A percentile compares a stretch with the other conserved stretches of the same genome.
These are phyloP conservation scores for Neoitamus cyanurus DNA, from an alignment of 2,888 invertebrate species.

Conservation along the genomic window DNA sequence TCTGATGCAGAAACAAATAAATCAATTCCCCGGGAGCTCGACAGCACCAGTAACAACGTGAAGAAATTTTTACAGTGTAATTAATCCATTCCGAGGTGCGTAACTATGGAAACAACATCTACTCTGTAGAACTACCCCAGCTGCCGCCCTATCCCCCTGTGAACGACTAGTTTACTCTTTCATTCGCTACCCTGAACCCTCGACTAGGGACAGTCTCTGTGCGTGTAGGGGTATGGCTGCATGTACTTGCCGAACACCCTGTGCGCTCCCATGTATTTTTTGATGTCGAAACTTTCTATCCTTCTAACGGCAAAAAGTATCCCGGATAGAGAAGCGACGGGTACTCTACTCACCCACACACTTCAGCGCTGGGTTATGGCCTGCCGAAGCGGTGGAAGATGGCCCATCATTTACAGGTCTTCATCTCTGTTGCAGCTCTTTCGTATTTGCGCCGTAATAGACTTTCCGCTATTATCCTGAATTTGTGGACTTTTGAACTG, in stretches of 20 bases:
- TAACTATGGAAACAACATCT: constrained; percentile 51
- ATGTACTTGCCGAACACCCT: constrained; percentile 18
- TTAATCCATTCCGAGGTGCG: constrained; percentile 51
- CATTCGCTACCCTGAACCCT: not conserved
- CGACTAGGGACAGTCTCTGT: not conserved
- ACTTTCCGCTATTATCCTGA: constrained; percentile 31
- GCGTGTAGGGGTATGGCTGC: constrained; percentile 19
- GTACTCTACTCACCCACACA: not conserved
- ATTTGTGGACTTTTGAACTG: constrained; percentile 28
- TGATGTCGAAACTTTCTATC: constrained; percentile 24
- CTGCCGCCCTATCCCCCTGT: not conserved
- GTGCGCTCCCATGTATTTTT: constrained; percentile 33
- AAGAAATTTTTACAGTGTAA: constrained; percentile 50
- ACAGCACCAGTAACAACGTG: not conserved
- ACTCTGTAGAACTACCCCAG: constrained; percentile 50
- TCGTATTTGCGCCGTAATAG: constrained; percentile 30
- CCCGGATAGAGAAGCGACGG: not conserved
- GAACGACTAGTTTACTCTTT: constrained; percentile 37
- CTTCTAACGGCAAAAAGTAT: constrained; percentile 4
- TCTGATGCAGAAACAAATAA: constrained; percentile 19
- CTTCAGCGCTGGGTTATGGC: not conserved
- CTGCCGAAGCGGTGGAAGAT: not conserved
- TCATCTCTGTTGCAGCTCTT: not conserved
- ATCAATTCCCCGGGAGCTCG: constrained; percentile 26
- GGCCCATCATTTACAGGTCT: constrained; percentile 16